These are phyloP conservation scores for Neotoxoptera formosana DNA, from an alignment of 1,140 invertebrate genomes.

Conservation along the genomic window DNA sequence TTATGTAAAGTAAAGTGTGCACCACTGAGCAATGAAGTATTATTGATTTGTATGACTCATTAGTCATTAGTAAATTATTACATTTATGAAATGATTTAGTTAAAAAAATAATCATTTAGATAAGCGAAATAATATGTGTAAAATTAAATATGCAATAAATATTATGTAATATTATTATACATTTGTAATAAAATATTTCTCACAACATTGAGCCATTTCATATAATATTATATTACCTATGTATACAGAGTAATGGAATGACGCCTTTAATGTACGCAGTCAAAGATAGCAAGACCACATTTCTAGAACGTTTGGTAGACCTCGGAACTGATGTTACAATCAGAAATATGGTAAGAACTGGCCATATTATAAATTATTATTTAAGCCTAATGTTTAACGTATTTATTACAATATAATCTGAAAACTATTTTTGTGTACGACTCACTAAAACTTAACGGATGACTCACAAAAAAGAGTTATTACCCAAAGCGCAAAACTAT, in stretches of 20 bases:
- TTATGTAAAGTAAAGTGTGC: neutral
- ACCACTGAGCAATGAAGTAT: neutral
- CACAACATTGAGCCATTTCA: neutral
- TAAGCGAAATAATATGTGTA: neutral
- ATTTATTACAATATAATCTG: neutral
- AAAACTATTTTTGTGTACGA: neutral
- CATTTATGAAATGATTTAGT: neutral
- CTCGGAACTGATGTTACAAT: conserved; percentile 90
- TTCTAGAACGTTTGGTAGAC: conserved; percentile 90
- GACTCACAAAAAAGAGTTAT: conserved; percentile 11
- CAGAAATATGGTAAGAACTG: conserved; percentile 82
- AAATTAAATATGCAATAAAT: too few relatives aligned
- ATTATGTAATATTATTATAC: too few relatives aligned
- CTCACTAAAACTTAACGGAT: neutral
- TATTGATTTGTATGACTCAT: neutral
- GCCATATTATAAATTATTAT: neutral
- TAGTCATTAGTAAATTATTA: neutral
- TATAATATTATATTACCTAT: neutral
- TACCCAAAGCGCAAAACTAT: neutral
- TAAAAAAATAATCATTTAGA: neutral
- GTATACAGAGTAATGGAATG: conserved; percentile 82
- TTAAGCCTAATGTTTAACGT: neutral
- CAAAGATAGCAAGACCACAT: conserved; percentile 89
- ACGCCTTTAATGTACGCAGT: conserved; percentile 95
- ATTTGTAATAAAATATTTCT: neutral